Evolutionary conservation across 2,797 vertebrate genomes (phyloP).

Genomic region (Phoeniculus purpureus): DNA sequence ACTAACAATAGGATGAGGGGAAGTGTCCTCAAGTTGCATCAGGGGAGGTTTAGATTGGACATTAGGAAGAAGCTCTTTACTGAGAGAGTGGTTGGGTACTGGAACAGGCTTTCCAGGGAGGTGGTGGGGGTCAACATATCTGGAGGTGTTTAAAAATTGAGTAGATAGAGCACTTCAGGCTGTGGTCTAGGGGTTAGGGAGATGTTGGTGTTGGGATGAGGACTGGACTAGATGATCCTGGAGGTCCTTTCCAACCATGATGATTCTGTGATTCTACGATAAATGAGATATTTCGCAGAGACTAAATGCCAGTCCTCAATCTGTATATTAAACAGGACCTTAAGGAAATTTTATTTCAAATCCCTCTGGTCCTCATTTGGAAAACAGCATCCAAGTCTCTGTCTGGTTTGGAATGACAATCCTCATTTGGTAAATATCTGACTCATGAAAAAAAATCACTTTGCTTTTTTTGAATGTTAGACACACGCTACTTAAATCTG

Average conservation of each 20-base stretch:
- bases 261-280: not conserved
- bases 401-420: not conserved
- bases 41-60: too few relatives aligned
- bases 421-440: not conserved
- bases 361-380: fast-evolving
- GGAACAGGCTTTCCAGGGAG: too few relatives aligned
- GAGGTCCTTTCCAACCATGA: not conserved
- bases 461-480: not conserved
- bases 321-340: not conserved
- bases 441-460: fast-evolving
- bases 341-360: not conserved
- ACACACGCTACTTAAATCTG: not conserved
- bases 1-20: too few relatives aligned
- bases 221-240: not conserved
- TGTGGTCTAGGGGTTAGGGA: too few relatives aligned
- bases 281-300: not conserved
- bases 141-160: too few relatives aligned
- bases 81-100: too few relatives aligned
- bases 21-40: too few relatives aligned
- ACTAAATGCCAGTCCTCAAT: not conserved
- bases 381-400: not conserved
- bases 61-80: too few relatives aligned
- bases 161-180: too few relatives aligned
- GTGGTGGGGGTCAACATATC: too few relatives aligned
- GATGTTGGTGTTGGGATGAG: too few relatives aligned